Percentiles rank a stretch among this genome's conserved stretches.
phyloP scores from a whole-genome alignment of 2,888 invertebrate genomes.

The Petrolisthes manimaculis region DNA sequence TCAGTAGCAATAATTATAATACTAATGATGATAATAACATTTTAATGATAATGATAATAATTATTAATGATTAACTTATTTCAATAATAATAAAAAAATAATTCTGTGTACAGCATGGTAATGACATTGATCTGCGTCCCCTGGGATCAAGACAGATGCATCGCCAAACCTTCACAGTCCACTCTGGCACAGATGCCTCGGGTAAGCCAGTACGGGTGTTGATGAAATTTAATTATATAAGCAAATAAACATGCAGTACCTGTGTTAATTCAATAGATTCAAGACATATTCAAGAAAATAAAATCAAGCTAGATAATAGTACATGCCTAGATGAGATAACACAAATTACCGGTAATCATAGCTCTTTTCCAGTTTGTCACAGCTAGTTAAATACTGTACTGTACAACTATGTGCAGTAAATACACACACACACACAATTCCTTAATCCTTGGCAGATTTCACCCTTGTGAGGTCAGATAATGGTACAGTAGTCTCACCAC shows the following conservation, averaged over 20 bases:
- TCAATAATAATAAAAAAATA: too few species aligned
- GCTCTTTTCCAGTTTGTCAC: too few species aligned
- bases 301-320: neutral
- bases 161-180: slow-evolving; percentile 97
- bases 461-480: too few species aligned
- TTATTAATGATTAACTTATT: neutral
- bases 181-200: slow-evolving; percentile 91
- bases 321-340: neutral
- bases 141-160: slow-evolving; percentile 94
- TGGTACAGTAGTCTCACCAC: neutral
- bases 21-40: too few species aligned
- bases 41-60: too few species aligned
- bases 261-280: neutral
- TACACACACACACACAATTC: too few species aligned
- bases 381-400: too few species aligned
- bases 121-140: slow-evolving; percentile 97
- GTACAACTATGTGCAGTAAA: too few species aligned
- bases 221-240: neutral
- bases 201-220: slow-evolving; percentile 72
- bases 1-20: slow-evolving; percentile 71
- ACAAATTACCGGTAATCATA: neutral
- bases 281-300: neutral
- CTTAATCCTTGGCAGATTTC: too few species aligned
- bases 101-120: slow-evolving; percentile 82
- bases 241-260: neutral